A percentile compares a stretch with the other conserved stretches of the same genome.
phyloP scores from a whole-genome alignment of 1,140 invertebrate genomes.

The Drosophila saltans region DNA sequence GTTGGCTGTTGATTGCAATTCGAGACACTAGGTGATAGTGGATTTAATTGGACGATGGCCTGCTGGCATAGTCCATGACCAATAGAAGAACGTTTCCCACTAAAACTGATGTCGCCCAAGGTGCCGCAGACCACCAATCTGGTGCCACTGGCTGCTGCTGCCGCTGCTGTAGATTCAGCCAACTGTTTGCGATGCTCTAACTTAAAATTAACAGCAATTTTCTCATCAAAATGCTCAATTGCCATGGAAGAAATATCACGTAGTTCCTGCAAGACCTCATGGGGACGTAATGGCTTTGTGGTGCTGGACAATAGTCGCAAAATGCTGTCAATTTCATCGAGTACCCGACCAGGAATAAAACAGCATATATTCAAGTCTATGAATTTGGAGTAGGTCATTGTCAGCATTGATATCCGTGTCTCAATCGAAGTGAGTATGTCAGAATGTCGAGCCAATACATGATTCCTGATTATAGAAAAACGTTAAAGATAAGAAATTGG shows the following conservation, averaged over 20 bases:
- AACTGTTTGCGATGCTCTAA: conserved; percentile 51
- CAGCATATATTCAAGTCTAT: conserved; percentile 88
- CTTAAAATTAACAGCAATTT: conserved; percentile 85
- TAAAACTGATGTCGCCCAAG: conserved; percentile 66
- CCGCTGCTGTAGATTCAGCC: conserved; percentile 41
- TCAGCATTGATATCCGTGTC: conserved; percentile 94
- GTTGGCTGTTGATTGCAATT: conserved; percentile 10
- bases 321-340: conserved; percentile 93
- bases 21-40: conserved; percentile 10
- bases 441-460: conserved; percentile 92
- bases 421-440: conserved; percentile 95
- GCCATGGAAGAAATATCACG: conserved; percentile 97
- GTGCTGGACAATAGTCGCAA: conserved; percentile 88
- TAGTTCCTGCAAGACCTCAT: conserved; percentile 94
- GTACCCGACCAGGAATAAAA: conserved; percentile 96
- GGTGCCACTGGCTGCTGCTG: conserved; percentile 27
- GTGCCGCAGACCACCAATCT: conserved; percentile 59
- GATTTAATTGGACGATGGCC: conserved; percentile 39
- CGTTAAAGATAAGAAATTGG: not conserved
- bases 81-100: conserved; percentile 45
- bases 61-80: conserved; percentile 40
- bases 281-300: conserved; percentile 88
- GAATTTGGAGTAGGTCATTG: conserved; percentile 94
- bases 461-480: conserved; percentile 84
- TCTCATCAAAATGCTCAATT: conserved; percentile 98